These are phyloP conservation scores for Potamarius usumacintae DNA, from an alignment of 2,113 vertebrate genomes.

Conservation along the genomic window DNA sequence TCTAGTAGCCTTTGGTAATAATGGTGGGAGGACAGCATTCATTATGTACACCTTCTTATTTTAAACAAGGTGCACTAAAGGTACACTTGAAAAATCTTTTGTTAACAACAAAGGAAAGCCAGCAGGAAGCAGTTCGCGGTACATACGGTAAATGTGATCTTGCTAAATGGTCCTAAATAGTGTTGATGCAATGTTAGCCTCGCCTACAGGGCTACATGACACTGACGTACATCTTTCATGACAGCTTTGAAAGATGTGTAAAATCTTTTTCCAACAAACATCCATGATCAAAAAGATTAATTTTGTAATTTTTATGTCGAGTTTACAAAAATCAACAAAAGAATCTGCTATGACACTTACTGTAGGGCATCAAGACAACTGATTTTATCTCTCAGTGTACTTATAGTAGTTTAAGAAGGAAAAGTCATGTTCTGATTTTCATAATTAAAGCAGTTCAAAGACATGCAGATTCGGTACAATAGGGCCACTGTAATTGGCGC, in stretches of 20 bases:
- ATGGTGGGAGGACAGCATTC: not conserved
- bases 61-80: constrained; percentile 16
- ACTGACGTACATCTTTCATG: not conserved
- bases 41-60: constrained; percentile 8
- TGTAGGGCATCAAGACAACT: not conserved
- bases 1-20: constrained; percentile 2
- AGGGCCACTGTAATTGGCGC: no score
- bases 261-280: not conserved
- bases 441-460: no score
- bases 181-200: not conserved
- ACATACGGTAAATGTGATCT: not conserved
- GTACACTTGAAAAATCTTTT: not conserved
- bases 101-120: not conserved
- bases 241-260: not conserved
- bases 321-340: not conserved
- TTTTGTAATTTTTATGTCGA: not conserved
- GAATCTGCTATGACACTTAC: not conserved
- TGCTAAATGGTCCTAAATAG: not conserved
- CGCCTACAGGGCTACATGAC: not conserved
- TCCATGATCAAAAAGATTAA: not conserved
- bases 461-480: no score
- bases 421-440: not conserved
- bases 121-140: not conserved
- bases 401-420: not conserved
- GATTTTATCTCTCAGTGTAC: not conserved